Base-by-base conservation (phyloP, 2,113 vertebrate genomes). In the Austrofundulus limnaeus region DNA sequence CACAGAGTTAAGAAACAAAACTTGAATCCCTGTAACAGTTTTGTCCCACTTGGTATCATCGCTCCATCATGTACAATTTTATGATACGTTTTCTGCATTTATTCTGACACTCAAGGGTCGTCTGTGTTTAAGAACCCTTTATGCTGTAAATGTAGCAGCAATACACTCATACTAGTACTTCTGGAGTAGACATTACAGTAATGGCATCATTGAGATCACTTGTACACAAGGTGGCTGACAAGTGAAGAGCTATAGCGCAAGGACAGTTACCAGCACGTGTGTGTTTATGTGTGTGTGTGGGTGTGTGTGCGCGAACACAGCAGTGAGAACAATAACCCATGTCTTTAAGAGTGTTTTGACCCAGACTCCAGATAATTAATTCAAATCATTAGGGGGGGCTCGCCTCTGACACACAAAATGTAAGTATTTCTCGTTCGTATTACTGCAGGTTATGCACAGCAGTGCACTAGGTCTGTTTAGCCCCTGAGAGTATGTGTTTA, bases 321-420 rank as follows among this genome's bases (percentile, higher is more conserved):
- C 50, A 46, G 38, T n/a, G 21, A 73, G 23, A 61, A 85, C 75
- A 77, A 75, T 72, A 81, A 80, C 62, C 75, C 66, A 72, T 71
- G 62, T 64, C 80, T 84, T 75, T 72, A 76, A 83, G 56, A 86
- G 77, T 56, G 67, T 72, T 77, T 78, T 76, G 66, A 52, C 77
- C 74, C 65, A 83, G 79, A 85, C 77, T 84, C 42, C 34, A 70
- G 70, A 80, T 89, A 89, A 90, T 89, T 86, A 79, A 85, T 84
- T 88, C 62, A 62, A 82, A 89, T 86, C 75, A 87, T 72, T 84
- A 78, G 54, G 59, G 70, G 66, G 81, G 70, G 15, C 68, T 77
- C 82, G 85, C 80, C 75, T 80, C 77, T 88, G 84, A 85, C 84
- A 85, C 70, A 75, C 46, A 70, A 78, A 89, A 79, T 75, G 81